Conservation (phyloP, 1,140 invertebrate species). For the Popillia japonica region DNA sequence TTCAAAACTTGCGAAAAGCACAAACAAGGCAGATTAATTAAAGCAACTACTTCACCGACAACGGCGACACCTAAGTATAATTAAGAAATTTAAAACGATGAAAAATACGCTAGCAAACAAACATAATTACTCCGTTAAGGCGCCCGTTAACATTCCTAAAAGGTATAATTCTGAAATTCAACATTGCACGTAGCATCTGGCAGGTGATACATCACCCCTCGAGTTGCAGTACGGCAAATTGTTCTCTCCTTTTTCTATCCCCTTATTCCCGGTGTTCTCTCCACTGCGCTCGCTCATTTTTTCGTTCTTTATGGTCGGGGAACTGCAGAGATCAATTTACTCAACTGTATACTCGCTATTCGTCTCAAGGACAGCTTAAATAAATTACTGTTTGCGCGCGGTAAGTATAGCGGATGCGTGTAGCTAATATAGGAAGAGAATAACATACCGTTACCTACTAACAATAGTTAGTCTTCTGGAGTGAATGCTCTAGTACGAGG, state of each 20-base stretch:
- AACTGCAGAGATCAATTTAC: constrained; percentile 35
- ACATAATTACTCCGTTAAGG: constrained; percentile 23
- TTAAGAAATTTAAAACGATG: constrained; percentile 35
- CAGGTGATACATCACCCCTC: constrained; percentile 29
- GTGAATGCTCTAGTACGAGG: not conserved
- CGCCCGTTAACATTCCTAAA: constrained; percentile 27
- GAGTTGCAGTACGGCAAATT: not conserved
- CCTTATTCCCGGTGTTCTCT: constrained; percentile 21
- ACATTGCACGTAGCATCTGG: constrained; percentile 31
- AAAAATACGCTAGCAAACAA: constrained; percentile 21
- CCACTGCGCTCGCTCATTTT: constrained; percentile 7
- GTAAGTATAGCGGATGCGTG: constrained; percentile 1
- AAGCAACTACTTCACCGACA: constrained; percentile 30
- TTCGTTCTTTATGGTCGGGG: not conserved
- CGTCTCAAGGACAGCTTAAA: constrained; percentile 20
- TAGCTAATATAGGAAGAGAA: constrained; percentile 2
- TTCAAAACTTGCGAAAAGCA: not conserved
- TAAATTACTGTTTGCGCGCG: not conserved
- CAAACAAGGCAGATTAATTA: constrained; percentile 34
- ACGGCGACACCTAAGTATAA: constrained; percentile 21
- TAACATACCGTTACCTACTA: not conserved
- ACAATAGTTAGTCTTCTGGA: not conserved
- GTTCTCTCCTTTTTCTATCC: not conserved
- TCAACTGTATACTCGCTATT: constrained; percentile 24
- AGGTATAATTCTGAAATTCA: constrained; percentile 32